Conservation (phyloP, 2,113 vertebrate species). For the Chaenogobius annularis region DNA sequence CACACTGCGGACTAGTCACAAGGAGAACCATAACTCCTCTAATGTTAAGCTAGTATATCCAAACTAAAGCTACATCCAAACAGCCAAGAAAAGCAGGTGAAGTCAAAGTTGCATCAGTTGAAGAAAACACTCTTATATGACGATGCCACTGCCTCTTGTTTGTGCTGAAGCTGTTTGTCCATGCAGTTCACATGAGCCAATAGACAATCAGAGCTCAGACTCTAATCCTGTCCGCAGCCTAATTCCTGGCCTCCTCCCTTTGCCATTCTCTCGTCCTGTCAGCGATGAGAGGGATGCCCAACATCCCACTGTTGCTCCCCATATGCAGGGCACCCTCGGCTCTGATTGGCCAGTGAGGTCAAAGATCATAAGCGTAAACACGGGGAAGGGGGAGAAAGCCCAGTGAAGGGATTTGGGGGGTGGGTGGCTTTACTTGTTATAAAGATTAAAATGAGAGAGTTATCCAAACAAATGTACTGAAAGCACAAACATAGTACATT, state of each 20-base stretch:
- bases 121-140: constrained; percentile 24
- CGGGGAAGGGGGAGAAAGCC: constrained; percentile 13
- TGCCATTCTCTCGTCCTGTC: constrained; percentile 1
- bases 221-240: constrained; percentile 61
- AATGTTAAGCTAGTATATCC: constrained; percentile 6
- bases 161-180: constrained; percentile 50
- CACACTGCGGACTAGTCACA: constrained; percentile 38
- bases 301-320: constrained; percentile 45
- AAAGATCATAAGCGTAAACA: constrained; percentile 51
- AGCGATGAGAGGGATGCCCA: constrained; percentile 16
- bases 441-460: not conserved
- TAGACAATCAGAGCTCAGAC: constrained; percentile 58
- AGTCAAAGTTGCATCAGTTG: not conserved
- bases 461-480: constrained; percentile 6
- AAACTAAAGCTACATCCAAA: constrained; percentile 27
- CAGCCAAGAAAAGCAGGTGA: constrained; percentile 2
- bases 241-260: constrained; percentile 53
- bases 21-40: constrained; percentile 56
- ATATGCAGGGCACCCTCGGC: constrained; percentile 8
- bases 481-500: not conserved
- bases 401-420: constrained; percentile 50
- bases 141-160: constrained; percentile 29
- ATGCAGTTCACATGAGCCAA: constrained; percentile 36
- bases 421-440: not conserved
- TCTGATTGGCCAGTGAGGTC: constrained; percentile 47